Evolutionary conservation across 2,113 vertebrate species (phyloP).

Genomic region (Tragelaphus imberbis): DNA sequence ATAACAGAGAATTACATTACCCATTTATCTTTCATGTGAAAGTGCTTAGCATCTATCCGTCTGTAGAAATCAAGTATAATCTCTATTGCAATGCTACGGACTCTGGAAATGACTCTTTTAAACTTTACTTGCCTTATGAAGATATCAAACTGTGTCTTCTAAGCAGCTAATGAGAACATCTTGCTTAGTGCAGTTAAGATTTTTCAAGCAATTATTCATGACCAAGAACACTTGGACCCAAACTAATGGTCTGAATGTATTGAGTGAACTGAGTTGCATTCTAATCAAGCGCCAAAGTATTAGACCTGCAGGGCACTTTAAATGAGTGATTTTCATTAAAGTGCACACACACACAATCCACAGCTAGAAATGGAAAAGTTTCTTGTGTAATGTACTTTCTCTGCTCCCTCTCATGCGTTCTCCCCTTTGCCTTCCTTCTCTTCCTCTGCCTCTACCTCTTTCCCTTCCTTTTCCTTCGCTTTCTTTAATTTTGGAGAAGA

Average conservation of each 20-base stretch:
- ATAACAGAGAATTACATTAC: background rate
- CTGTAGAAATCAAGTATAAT: background rate
- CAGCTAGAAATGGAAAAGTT: background rate
- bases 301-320: background rate
- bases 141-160: background rate
- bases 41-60: background rate
- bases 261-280: background rate
- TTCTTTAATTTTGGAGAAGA: background rate
- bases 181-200: background rate
- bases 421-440: fast-evolving
- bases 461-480: background rate
- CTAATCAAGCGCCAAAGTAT: background rate
- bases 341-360: background rate
- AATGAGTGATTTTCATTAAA: background rate
- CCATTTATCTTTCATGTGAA: background rate
- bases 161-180: background rate
- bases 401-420: background rate
- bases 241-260: background rate
- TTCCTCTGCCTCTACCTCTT: fast-evolving
- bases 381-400: background rate
- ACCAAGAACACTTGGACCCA: background rate
- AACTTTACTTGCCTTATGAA: background rate
- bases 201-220: background rate
- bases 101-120: background rate
- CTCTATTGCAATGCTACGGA: background rate